Percentiles rank a stretch among this genome's conserved stretches.
These are phyloP conservation scores for Volucella inanis DNA, from an alignment of 2,888 invertebrate genomes.

Conservation along the genomic window DNA sequence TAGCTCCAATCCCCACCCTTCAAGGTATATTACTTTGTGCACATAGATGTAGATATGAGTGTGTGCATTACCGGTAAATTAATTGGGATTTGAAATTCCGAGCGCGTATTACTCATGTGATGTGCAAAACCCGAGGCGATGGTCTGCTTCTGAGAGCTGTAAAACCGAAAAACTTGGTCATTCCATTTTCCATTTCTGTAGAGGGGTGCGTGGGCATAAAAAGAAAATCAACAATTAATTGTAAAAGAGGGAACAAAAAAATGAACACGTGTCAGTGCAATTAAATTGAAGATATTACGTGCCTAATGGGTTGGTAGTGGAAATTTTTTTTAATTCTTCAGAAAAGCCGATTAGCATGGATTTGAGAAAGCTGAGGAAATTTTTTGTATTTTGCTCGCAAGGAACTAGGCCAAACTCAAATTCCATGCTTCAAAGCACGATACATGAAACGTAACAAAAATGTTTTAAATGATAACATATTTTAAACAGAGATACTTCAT, in stretches of 20 bases:
- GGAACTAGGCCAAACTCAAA: no score
- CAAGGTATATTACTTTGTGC: background rate
- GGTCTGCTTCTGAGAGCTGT: slow-evolving; percentile 33
- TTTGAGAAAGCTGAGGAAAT: no score
- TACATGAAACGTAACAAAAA: no score
- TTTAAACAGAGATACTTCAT: no score
- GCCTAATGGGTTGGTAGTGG: slow-evolving; percentile 25
- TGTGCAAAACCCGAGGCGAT: slow-evolving; percentile 57
- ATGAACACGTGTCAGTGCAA: slow-evolving; percentile 49
- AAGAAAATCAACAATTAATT: slow-evolving; percentile 38
- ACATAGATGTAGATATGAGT: background rate
- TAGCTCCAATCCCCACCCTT: background rate
- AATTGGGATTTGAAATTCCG: slow-evolving; percentile 67
- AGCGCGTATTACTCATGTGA: slow-evolving; percentile 53
- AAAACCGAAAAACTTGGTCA: slow-evolving; percentile 44
- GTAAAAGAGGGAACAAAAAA: slow-evolving; percentile 3
- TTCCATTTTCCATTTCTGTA: background rate
- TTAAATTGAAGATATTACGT: slow-evolving; percentile 53
- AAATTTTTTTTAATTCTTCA: background rate
- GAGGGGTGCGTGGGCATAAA: slow-evolving; percentile 14
- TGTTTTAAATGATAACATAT: no score
- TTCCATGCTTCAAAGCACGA: no score
- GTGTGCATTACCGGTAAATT: slow-evolving; percentile 51
- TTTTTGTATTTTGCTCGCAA: no score
- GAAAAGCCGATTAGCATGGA: no score